Percentiles rank a stretch among this genome's conserved stretches.
Evolutionary conservation across 2,888 invertebrate species (phyloP).

Genomic region (Isoperla grammatica): DNA sequence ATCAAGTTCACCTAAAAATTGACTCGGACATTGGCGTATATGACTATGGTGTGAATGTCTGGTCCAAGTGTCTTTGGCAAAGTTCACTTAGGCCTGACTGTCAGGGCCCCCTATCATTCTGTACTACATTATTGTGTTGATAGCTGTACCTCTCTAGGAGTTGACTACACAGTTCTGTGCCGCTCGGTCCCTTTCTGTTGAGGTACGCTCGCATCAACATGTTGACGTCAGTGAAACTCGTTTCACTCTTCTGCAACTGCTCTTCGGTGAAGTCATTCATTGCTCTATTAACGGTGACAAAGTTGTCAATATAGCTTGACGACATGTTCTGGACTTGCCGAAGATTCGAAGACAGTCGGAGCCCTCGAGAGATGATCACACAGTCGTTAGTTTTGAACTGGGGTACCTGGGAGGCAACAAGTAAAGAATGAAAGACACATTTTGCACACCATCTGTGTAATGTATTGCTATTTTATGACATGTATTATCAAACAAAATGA

Average conservation of each 20-base stretch:
- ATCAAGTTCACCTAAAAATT: too few species aligned
- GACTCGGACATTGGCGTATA: too few species aligned
- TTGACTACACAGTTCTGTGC: conserved; percentile 40
- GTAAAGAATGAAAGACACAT: too few species aligned
- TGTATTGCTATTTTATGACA: conserved; percentile 40
- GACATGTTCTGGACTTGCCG: conserved; percentile 30
- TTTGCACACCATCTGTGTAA: too few species aligned
- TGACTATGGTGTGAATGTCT: too few species aligned
- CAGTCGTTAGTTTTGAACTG: conserved; percentile 45
- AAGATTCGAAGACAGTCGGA: conserved; percentile 43
- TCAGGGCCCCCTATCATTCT: too few species aligned
- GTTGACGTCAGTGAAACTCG: conserved; percentile 29
- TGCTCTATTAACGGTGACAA: conserved; percentile 21
- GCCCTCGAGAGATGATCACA: conserved; percentile 44
- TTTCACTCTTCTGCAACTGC: conserved; percentile 36
- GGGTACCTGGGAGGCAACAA: conserved; percentile 36
- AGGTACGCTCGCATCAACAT: conserved; percentile 37
- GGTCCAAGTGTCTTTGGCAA: too few species aligned
- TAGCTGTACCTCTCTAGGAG: conserved; percentile 40
- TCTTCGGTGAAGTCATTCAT: conserved; percentile 39
- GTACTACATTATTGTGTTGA: too few species aligned
- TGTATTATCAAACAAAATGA: conserved; percentile 32
- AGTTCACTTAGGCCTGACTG: too few species aligned
- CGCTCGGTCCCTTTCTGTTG: conserved; percentile 39
- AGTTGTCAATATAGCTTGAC: conserved; percentile 10